phyloP scores from a whole-genome alignment of 2,113 vertebrate species.

The Saccopteryx bilineata region DNA sequence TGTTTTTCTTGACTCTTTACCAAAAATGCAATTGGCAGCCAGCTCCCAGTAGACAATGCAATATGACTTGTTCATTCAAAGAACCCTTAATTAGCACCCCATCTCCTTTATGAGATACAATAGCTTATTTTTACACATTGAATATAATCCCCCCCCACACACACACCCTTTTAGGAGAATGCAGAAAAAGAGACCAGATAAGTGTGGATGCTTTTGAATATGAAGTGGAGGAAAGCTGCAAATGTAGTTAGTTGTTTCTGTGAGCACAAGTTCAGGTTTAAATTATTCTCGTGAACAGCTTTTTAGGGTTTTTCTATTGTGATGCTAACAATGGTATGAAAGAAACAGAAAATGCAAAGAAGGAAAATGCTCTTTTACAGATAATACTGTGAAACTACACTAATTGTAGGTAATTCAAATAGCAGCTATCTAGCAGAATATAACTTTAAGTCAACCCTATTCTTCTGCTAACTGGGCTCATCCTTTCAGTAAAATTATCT shows the following conservation, averaged over 20 bases:
- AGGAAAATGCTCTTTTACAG: constrained; percentile 44
- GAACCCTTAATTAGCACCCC: constrained; percentile 83
- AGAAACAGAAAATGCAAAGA: constrained; percentile 64
- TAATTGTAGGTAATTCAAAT: constrained; percentile 53
- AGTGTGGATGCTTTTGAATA: constrained; percentile 54
- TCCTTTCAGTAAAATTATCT: constrained; percentile 46
- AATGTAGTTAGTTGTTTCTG: constrained; percentile 16
- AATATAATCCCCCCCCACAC: not conserved
- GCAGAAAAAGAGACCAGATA: constrained; percentile 71
- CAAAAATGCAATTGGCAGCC: constrained; percentile 86
- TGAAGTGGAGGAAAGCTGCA: not conserved
- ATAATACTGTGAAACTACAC: constrained; percentile 45
- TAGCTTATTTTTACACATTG: constrained; percentile 86
- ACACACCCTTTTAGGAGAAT: constrained; percentile 25
- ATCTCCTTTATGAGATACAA: constrained; percentile 83
- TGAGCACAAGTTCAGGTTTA: constrained; percentile 50
- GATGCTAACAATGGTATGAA: constrained; percentile 34
- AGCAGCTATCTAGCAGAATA: not conserved
- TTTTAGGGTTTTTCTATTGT: constrained; percentile 46
- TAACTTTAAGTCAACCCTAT: constrained; percentile 10
- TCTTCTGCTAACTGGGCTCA: constrained; percentile 11
- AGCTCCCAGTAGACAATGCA: constrained; percentile 85
- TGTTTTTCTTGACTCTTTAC: constrained; percentile 88
- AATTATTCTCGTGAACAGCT: constrained; percentile 48
- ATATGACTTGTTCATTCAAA: constrained; percentile 83